Evolutionary conservation across 2,888 invertebrate genomes (phyloP).

Genomic region (Sinelater perroti): DNA sequence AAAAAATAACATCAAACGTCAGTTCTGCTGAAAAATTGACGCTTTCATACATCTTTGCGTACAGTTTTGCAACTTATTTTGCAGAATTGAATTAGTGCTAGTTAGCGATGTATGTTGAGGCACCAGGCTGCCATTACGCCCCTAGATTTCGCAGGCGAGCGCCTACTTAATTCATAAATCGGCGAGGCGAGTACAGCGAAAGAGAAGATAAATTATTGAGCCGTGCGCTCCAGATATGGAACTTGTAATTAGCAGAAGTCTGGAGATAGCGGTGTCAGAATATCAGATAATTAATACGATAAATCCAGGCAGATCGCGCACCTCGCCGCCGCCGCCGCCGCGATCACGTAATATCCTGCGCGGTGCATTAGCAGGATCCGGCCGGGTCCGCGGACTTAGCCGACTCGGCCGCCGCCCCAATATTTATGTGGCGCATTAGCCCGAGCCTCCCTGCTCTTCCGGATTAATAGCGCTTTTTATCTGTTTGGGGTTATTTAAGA

Average conservation of each 20-base stretch:
- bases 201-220: constrained; percentile 42
- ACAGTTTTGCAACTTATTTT: too few species aligned
- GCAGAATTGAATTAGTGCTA: constrained; percentile 7
- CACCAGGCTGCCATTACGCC: constrained; percentile 24
- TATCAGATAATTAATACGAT: constrained; percentile 48
- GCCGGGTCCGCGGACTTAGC: not conserved
- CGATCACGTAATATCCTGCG: constrained; percentile 23
- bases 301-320: constrained; percentile 37
- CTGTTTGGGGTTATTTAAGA: constrained; percentile 29
- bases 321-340: constrained; percentile 10
- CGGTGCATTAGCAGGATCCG: constrained; percentile 1
- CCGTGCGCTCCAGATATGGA: constrained; percentile 43
- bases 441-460: constrained; percentile 18
- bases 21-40: too few species aligned
- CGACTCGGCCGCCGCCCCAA: constrained; percentile 4
- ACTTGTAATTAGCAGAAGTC: constrained; percentile 44
- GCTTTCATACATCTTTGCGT: too few species aligned
- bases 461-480: constrained; percentile 31
- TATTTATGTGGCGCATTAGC: constrained; percentile 18
- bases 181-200: constrained; percentile 35
- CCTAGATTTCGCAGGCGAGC: constrained; percentile 22
- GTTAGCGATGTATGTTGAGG: constrained; percentile 12
- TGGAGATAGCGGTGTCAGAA: constrained; percentile 45
- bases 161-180: constrained; percentile 37
- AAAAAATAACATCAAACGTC: too few species aligned